Conservation (phyloP, 1,140 invertebrate species). For the Drosophila ironensis region DNA sequence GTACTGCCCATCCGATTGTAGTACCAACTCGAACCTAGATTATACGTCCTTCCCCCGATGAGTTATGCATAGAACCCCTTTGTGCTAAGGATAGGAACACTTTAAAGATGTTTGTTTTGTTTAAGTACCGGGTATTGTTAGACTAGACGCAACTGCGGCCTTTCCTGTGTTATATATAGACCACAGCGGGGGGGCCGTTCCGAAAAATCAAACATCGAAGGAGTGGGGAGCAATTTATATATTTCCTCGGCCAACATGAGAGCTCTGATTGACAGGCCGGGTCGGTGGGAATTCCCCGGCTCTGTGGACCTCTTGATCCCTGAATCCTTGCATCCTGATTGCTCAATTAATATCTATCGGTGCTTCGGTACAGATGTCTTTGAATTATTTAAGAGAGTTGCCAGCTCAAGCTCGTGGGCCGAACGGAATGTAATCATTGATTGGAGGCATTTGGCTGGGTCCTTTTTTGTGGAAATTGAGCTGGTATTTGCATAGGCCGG, state of each 20-base stretch:
- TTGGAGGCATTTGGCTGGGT: no score
- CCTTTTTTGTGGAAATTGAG: neutral
- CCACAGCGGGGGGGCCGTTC: neutral
- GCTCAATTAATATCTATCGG: slow-evolving; percentile 34
- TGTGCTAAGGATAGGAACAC: no score
- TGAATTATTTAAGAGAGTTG: neutral
- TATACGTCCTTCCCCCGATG: no score
- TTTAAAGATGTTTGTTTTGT: no score
- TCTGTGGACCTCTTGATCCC: slow-evolving; percentile 8
- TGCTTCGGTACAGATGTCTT: neutral
- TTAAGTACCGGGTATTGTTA: no score
- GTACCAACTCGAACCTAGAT: no score
- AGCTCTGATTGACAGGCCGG: neutral
- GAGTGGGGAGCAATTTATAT: neutral
- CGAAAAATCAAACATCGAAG: neutral
- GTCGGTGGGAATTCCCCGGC: no score
- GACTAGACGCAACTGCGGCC: no score
- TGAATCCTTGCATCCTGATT: slow-evolving; percentile 12
- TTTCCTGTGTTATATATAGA: slow-evolving; percentile 20
- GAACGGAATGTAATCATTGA: neutral
- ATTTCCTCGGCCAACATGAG: neutral
- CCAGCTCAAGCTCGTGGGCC: no score
- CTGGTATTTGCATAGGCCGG: slow-evolving; percentile 36
- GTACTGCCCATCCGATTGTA: no score
- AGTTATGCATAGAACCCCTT: no score